Evolutionary conservation across 2,113 vertebrate genomes (phyloP), one percentile per base, ranked within the genome.

Genomic region (Corynorhinus townsendii): DNA sequence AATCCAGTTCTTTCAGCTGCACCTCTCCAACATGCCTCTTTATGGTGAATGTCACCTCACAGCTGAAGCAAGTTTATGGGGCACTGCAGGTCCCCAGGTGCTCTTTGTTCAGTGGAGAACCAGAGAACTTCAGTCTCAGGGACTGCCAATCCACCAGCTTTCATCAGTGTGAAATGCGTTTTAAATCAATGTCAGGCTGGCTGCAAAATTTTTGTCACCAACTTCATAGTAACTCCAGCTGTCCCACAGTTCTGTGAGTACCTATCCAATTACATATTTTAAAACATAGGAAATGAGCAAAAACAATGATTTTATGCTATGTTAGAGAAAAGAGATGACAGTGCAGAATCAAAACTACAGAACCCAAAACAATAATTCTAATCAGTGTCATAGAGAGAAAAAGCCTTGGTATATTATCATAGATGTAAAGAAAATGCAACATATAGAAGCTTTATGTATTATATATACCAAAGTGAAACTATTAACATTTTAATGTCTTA

Each of bases 141-240:
- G 52, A 86, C 86, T 88, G 92, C 93, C 95, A 91, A 95, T 90
- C 76, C 45, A 84, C 82, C 47, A 89, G 59, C 76, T 97, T 96
- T 96, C 89, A 95, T 96, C 96, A 96, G 90, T 68, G 52, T 91
- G 93, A 91, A 91, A 95, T 94, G 81, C 76, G 93, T 95, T 95
- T 97, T 96, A 96, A 96, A 93, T 96, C 92, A 92, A 49, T 80
- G 86, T 73, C 89, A 95, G 94, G 20, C 80, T 96, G 80, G 71
- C 86, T 95, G 92, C 73, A 95, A 96, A 95, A 96, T 86, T 90
- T 86, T 95, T 96, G 85, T 93, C 7, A 0, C 90, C 86, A 90
- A 40, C 81, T 95, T 97, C 87, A 95, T 69, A 80, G 91, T 86
- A 86, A 86, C 52, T 94, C 79, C 22, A 82, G 71, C 75, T 95